Evolutionary conservation across 2,797 vertebrate species (phyloP).

Genomic region (Falco peregrinus): DNA sequence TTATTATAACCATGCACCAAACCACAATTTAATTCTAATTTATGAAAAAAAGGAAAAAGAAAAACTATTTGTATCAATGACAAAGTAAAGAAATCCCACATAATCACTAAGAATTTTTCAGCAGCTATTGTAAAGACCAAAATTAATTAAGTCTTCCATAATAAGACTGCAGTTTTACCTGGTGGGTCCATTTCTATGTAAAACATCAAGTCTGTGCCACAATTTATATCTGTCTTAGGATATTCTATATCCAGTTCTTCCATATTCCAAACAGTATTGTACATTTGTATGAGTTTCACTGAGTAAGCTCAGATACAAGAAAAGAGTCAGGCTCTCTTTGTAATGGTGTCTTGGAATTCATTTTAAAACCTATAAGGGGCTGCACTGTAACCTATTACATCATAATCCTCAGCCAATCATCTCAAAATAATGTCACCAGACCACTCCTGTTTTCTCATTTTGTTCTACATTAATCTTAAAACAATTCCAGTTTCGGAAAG

Average conservation of each 20-base stretch:
- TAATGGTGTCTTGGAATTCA: constrained; percentile 81
- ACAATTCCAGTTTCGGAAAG: constrained; percentile 57
- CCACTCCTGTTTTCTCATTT: constrained; percentile 86
- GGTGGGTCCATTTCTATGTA: constrained; percentile 85
- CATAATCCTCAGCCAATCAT: constrained; percentile 96
- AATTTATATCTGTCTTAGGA: constrained; percentile 78
- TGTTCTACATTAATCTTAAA: constrained; percentile 67
- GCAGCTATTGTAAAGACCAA: constrained; percentile 53
- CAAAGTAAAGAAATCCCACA: constrained; percentile 60
- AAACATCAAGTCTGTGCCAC: constrained; percentile 83
- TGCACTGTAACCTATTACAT: constrained; percentile 96
- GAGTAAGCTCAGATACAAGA: constrained; percentile 77
- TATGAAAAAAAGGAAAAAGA: constrained; percentile 1
- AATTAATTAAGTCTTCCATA: constrained; percentile 66
- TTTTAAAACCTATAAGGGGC: constrained; percentile 86
- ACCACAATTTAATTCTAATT: constrained; percentile 40
- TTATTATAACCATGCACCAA: constrained; percentile 45
- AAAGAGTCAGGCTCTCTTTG: constrained; percentile 79
- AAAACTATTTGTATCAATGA: constrained; percentile 37
- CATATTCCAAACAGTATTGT: constrained; percentile 81
- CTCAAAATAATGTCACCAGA: constrained; percentile 87
- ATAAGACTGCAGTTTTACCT: constrained; percentile 78
- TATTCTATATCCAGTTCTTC: constrained; percentile 83
- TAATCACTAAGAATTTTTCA: constrained; percentile 38
- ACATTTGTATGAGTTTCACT: constrained; percentile 81